Evolutionary conservation across 2,797 vertebrate species (phyloP).

Genomic region (Zalophus californianus): DNA sequence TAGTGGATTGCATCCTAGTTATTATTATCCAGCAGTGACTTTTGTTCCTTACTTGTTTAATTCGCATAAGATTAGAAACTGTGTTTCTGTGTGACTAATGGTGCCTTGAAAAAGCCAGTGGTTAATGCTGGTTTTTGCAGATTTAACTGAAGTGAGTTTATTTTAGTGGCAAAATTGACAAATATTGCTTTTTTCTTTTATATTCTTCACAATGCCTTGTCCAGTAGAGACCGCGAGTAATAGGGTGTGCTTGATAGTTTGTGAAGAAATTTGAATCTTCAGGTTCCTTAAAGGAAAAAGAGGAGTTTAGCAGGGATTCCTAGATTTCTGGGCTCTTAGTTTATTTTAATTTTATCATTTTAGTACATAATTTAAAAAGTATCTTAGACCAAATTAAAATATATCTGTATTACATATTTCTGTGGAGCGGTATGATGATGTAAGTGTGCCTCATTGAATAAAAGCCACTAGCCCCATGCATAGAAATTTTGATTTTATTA

Average conservation of each 20-base stretch:
- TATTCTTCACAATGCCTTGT: slow-evolving; percentile 12
- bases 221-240: not conserved
- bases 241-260: not conserved
- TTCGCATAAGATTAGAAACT: slow-evolving; percentile 38
- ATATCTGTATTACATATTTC: not conserved
- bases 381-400: slow-evolving; percentile 25
- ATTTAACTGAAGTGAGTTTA: slow-evolving; percentile 25
- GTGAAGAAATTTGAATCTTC: slow-evolving; percentile 36
- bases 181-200: not conserved
- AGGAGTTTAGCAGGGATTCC: not conserved
- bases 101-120: not conserved
- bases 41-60: not conserved
- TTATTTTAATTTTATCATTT: slow-evolving; percentile 1
- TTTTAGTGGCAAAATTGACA: slow-evolving; percentile 24
- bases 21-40: not conserved
- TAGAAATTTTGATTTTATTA: not conserved
- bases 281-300: not conserved
- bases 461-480: not conserved
- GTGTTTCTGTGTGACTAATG: slow-evolving; percentile 10
- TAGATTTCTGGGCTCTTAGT: not conserved
- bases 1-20: not conserved
- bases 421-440: not conserved
- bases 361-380: not conserved
- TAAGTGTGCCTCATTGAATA: slow-evolving; percentile 14
- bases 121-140: slow-evolving; percentile 29